phyloP scores from a whole-genome alignment of 2,888 invertebrate species.

The Sinhomidia bicolor region DNA sequence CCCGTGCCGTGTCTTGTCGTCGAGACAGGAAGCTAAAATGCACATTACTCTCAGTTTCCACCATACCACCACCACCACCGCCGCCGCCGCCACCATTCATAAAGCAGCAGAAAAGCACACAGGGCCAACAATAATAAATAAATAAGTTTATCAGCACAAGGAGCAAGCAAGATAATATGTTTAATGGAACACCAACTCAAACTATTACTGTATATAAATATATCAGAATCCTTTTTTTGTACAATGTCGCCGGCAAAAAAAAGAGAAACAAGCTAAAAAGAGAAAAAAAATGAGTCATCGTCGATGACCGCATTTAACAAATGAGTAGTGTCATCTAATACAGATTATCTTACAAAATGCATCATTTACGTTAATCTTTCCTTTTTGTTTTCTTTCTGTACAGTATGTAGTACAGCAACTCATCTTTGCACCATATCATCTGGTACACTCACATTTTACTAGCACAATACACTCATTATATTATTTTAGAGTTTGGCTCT shows the following conservation, averaged over 20 bases:
- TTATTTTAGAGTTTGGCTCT: neutral
- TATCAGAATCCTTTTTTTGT: too few relatives aligned
- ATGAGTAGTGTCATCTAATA: constrained; percentile 9
- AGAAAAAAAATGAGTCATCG: constrained; percentile 52
- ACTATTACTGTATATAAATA: neutral
- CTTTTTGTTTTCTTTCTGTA: neutral
- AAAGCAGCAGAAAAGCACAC: neutral
- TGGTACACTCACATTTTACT: neutral
- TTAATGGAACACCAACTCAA: constrained; percentile 10
- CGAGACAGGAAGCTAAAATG: constrained; percentile 44
- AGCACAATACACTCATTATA: neutral
- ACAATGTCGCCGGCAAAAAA: neutral
- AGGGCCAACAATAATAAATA: constrained; percentile 43
- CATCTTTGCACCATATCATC: neutral
- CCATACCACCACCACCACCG: neutral
- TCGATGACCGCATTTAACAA: constrained; percentile 42
- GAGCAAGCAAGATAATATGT: neutral
- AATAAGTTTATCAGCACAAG: neutral
- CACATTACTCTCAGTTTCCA: constrained; percentile 28
- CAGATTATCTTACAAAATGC: constrained; percentile 35
- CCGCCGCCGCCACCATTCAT: constrained; percentile 34
- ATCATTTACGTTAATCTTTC: constrained; percentile 36
- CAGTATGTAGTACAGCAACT: too few relatives aligned
- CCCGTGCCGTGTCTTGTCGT: constrained; percentile 43
- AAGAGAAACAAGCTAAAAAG: neutral